A percentile compares a stretch with the other conserved stretches of the same genome.
Conservation (phyloP, 2,113 vertebrate species). For the Grallaria varia region DNA sequence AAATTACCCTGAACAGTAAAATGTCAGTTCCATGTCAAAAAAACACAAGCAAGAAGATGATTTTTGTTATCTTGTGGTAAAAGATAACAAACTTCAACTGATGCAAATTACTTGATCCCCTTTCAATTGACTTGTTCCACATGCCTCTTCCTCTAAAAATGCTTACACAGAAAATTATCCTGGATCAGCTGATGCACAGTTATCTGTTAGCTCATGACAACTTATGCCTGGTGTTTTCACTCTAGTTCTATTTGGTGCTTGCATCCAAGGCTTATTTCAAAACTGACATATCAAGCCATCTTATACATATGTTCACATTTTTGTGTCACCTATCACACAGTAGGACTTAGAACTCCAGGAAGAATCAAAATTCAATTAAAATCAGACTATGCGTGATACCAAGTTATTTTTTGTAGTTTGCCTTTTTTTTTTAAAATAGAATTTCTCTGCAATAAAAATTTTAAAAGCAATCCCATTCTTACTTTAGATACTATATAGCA, state of each 20-base stretch:
- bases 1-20: background rate
- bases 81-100: background rate
- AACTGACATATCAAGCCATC: background rate
- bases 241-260: background rate
- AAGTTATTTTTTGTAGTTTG: background rate
- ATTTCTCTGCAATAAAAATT: background rate
- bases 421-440: accelerated
- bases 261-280: background rate
- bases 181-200: background rate
- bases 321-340: background rate
- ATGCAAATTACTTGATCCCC: background rate
- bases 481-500: background rate
- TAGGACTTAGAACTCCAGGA: background rate
- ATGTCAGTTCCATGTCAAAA: background rate
- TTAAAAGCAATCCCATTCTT: background rate
- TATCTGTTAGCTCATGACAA: background rate
- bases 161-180: background rate
- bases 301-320: background rate
- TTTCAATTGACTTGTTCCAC: background rate
- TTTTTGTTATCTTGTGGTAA: background rate
- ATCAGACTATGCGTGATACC: background rate
- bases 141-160: background rate
- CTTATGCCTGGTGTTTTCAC: background rate
- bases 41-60: background rate
- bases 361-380: background rate